Conservation (phyloP, 2,113 vertebrate genomes). For the Terrapene triunguis region DNA sequence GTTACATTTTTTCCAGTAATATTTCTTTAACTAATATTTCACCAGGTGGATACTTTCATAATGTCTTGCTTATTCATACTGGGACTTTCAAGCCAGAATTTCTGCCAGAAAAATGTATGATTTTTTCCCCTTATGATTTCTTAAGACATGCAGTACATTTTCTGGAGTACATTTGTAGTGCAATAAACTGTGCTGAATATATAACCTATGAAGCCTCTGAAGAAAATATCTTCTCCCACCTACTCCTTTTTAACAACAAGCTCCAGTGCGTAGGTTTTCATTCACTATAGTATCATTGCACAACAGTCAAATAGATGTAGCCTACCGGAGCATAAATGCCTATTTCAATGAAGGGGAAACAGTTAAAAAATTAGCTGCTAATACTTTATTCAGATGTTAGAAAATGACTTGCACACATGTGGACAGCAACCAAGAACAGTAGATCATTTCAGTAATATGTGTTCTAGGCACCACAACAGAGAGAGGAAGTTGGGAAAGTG, state of each 20-base stretch:
- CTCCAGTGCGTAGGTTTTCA: slow-evolving; percentile 49
- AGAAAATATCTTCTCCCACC: slow-evolving; percentile 25
- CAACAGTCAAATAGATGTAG: slow-evolving; percentile 66
- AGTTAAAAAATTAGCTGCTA: slow-evolving; percentile 59
- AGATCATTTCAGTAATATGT: slow-evolving; percentile 60
- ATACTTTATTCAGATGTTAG: slow-evolving; percentile 72
- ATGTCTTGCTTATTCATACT: neutral
- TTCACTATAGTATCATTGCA: slow-evolving; percentile 44
- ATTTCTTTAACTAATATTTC: slow-evolving; percentile 19
- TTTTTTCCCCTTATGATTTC: neutral
- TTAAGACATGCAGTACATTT: neutral
- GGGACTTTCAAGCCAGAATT: neutral
- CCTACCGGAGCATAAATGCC: slow-evolving; percentile 60
- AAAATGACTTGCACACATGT: slow-evolving; percentile 72
- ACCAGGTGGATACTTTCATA: neutral
- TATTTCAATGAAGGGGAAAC: slow-evolving; percentile 71
- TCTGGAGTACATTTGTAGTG: neutral
- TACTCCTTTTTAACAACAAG: slow-evolving; percentile 12
- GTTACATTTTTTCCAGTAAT: neutral
- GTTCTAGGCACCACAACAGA: slow-evolving; percentile 51
- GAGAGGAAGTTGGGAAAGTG: slow-evolving; percentile 50
- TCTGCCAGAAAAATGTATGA: neutral
- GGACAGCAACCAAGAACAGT: slow-evolving; percentile 49
- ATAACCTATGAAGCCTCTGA: neutral
- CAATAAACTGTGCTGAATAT: neutral